Base-by-base conservation (phyloP, 2,113 vertebrate genomes). In the Phalacrocorax carbo region DNA sequence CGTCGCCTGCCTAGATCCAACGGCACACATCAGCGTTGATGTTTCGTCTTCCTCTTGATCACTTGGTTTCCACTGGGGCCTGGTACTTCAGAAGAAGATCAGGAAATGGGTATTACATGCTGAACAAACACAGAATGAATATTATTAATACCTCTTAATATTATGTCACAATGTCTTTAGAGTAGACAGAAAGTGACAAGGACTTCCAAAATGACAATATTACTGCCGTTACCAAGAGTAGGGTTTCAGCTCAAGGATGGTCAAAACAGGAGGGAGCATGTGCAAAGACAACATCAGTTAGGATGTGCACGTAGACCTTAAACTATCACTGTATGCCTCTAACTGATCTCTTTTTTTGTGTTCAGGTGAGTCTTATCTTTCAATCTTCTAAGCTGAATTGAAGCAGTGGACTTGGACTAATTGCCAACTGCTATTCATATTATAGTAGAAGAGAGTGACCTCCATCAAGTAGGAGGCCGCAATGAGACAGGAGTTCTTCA, bases 1-100 rank as follows among this genome's bases (percentile, higher is more conserved):
- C 15, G 18, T 29, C 15, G 10, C 34, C 23, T 76, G 69, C 19
- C 29, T 49, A 34, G 27, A 18, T 36, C 27, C 11, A 32, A 16
- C 2, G 1, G n/a, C 46, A 27, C 15, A 12, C 1, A 25, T 22
- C 12, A 8, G 2, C 9, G 27, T 2, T 11, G 16, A 15, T 46
- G 25, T 7, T 71, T 38, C 15, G 3, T 54, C 36, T 76, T 48
- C 36, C 7, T 65, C 40, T 62, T 6, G 2, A 10, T 26, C 34
- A 13, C 36, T 22, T 38, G 21, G 3, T 21, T 68, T 76, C 22
- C 49, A 14, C 20, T 7, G 36, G 10, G 34, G 3, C 4, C 18
- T 62, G 21, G 34, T 60, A 27, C 20, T 51, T 93, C 52, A 75
- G 36, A 38, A 29, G 30, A 69, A 46, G 4, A 19, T 22, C 32